Base-by-base conservation (phyloP, 2,797 vertebrate species). In the Balearica regulorum region DNA sequence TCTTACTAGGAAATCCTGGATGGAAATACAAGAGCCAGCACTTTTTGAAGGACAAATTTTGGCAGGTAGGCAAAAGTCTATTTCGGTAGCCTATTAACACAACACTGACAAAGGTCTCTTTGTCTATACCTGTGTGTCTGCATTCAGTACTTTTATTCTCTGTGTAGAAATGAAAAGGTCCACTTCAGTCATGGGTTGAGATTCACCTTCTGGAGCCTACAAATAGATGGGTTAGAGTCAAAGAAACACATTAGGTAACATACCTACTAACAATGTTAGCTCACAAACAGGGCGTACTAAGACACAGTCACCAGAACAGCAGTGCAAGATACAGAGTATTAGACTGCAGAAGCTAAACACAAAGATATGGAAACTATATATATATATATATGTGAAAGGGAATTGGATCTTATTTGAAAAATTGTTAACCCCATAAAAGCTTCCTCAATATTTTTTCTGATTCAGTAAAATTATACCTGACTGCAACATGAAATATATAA, bases 141-240 rank as follows among this genome's bases (percentile, higher is more conserved):
- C 99, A 92, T 99, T 99, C 97, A 99, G 98, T 51, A 99, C 99
- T 98, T 99, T 99, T 98, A 99, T 99, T 98, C 99, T 99, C 97
- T 99, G 99, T 3, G 99, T 99, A 75, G 99, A 99, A 97, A 99
- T 99, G 97, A 99, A 99, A 90, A 99, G 99, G 93, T 99, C 99
- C 61, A 99, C 99, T 97, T 99, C 99, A 4, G 99, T 99, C 83
- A 99, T 98, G 37, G 98, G 98, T 5, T 98, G 97, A 91, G 98
- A 98, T 95, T 99, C 99, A 3, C 98, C 97, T 97, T 99, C 99
- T 17, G 98, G 98, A 82, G 98, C 99, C 99, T 99, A 97, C 41
- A 96, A 96, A 89, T 89, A n/a, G 90, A 48, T 31, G 19, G 17
- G 87, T 53, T 75, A 65, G 39, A 77, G 69, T 91, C 82, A 96